Evolutionary conservation across 2,888 invertebrate genomes (phyloP).

Genomic region (Criorhina ranunculi): DNA sequence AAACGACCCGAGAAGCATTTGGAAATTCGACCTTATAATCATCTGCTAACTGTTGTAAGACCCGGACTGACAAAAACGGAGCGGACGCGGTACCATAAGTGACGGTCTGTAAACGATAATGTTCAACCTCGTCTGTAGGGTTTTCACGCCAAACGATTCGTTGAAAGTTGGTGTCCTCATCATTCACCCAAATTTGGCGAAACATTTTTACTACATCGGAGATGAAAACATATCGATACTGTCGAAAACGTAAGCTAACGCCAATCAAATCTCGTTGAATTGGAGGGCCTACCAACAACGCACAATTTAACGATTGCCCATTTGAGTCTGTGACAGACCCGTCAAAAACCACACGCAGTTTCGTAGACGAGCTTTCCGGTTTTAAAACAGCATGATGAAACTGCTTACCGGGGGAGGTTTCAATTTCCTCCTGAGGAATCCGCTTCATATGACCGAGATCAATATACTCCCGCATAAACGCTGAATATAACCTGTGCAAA

Average conservation of each 20-base stretch:
- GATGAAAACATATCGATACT: slow-evolving; percentile 29
- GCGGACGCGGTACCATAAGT: too few species aligned
- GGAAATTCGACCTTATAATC: not conserved
- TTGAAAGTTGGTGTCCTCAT: slow-evolving; percentile 1
- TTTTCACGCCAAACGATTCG: slow-evolving; percentile 29
- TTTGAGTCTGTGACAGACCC: slow-evolving; percentile 41
- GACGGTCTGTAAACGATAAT: too few species aligned
- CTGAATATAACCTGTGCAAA: slow-evolving; percentile 37
- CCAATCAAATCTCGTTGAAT: slow-evolving; percentile 60
- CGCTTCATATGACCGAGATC: too few species aligned
- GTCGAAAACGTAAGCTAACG: slow-evolving; percentile 66
- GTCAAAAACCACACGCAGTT: slow-evolving; percentile 44
- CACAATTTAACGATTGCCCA: slow-evolving; percentile 28
- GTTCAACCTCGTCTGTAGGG: too few species aligned
- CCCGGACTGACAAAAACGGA: too few species aligned
- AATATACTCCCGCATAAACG: too few species aligned
- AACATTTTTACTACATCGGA: slow-evolving; percentile 47
- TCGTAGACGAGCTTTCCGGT: slow-evolving; percentile 46
- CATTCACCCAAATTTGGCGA: slow-evolving; percentile 54
- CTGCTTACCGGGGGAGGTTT: too few species aligned
- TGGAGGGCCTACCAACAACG: slow-evolving; percentile 42
- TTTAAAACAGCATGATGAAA: slow-evolving; percentile 70
- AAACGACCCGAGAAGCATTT: not conserved
- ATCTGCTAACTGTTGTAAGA: too few species aligned
- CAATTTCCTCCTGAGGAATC: too few species aligned